These are phyloP conservation scores for Yasuhikotakia modesta DNA, from an alignment of 2,797 vertebrate genomes.

Conservation along the genomic window DNA sequence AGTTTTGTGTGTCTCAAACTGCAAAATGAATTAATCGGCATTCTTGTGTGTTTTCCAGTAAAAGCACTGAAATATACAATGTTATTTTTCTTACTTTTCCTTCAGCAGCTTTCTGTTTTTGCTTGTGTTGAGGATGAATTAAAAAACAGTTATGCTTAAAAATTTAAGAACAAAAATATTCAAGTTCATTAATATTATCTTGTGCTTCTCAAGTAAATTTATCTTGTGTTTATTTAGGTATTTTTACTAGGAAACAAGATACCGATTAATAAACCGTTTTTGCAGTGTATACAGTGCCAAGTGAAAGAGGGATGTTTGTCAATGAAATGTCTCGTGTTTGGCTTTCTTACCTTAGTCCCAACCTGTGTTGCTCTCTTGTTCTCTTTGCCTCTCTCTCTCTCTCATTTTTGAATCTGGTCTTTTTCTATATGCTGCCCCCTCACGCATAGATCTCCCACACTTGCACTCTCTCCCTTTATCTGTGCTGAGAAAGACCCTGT, in stretches of 20 bases:
- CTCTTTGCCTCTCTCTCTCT: conserved; percentile 38
- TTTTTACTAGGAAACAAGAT: conserved; percentile 6
- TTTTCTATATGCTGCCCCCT: conserved; percentile 51
- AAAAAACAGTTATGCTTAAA: background rate
- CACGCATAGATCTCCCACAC: conserved; percentile 50
- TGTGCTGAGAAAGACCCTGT: conserved; percentile 21
- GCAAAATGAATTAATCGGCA: conserved; percentile 1
- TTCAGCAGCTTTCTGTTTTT: background rate
- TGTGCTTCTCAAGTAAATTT: background rate
- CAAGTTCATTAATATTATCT: background rate
- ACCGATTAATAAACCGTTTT: conserved; percentile 20
- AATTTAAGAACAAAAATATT: background rate
- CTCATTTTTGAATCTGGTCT: conserved; percentile 62
- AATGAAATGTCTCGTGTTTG: conserved; percentile 59
- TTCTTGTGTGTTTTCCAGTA: conserved; percentile 25
- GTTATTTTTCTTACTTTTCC: background rate
- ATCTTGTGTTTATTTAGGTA: background rate
- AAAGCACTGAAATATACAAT: background rate
- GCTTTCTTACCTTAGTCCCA: conserved; percentile 51
- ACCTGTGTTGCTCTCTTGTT: conserved; percentile 32
- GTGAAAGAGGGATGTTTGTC: conserved; percentile 59
- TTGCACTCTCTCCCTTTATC: conserved; percentile 45
- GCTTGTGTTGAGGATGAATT: too few relatives aligned
- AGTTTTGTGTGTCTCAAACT: conserved; percentile 52
- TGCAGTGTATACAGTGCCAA: conserved; percentile 51